These are phyloP conservation scores for Graphium colonna DNA, from an alignment of 2,888 invertebrate genomes.

Conservation along the genomic window DNA sequence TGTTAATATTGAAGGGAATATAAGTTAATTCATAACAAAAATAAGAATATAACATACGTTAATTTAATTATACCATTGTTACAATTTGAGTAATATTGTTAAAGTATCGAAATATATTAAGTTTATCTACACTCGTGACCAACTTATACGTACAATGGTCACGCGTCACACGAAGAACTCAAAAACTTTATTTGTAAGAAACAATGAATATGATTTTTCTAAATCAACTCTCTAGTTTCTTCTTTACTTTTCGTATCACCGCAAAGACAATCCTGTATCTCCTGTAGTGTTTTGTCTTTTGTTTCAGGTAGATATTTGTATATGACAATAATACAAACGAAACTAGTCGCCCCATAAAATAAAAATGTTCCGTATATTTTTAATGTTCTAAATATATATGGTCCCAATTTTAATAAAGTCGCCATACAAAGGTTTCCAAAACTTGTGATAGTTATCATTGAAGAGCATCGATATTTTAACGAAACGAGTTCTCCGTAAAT, in stretches of 20 bases:
- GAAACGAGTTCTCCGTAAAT: constrained; percentile 39
- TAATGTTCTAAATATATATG: constrained; percentile 25
- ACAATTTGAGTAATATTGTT: not conserved
- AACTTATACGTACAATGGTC: not conserved
- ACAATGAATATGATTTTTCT: not conserved
- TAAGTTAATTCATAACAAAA: too few species aligned
- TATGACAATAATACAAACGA: constrained; percentile 21
- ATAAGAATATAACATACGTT: too few species aligned
- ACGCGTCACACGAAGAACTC: not conserved
- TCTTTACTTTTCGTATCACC: not conserved
- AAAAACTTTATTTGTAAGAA: too few species aligned
- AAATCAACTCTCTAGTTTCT: not conserved
- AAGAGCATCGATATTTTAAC: constrained; percentile 19
- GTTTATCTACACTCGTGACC: not conserved
- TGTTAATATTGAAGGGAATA: too few species aligned
- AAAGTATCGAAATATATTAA: not conserved
- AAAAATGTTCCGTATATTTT: constrained; percentile 31
- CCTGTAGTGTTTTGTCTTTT: constrained; percentile 35
- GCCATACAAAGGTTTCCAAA: constrained; percentile 5
- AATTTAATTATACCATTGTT: too few species aligned
- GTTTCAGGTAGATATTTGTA: constrained; percentile 35
- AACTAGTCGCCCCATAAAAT: constrained; percentile 27
- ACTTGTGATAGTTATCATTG: constrained; percentile 9
- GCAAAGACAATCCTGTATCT: constrained; percentile 29
- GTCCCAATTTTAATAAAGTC: constrained; percentile 23